A percentile compares a stretch with the other conserved stretches of the same genome.
Conservation (phyloP, 2,888 invertebrate genomes). For the Drosophila phalerata region DNA sequence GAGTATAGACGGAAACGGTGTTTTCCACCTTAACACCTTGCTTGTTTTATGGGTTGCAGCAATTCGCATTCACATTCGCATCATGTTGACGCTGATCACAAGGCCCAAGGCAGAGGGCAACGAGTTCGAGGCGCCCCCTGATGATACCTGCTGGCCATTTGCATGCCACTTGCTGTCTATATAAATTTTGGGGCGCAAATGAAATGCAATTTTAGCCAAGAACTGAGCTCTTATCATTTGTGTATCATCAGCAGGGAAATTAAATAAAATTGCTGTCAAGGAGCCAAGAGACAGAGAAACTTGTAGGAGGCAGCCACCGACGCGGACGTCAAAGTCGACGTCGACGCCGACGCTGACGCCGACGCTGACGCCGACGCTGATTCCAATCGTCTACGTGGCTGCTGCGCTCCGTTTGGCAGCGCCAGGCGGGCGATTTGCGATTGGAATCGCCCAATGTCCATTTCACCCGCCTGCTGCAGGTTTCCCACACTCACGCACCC, state of each 20-base stretch:
- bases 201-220: slow-evolving; percentile 70
- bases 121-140: slow-evolving; percentile 25
- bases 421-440: slow-evolving; percentile 62
- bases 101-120: slow-evolving; percentile 43
- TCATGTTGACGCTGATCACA: slow-evolving; percentile 75
- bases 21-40: neutral
- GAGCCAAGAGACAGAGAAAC: slow-evolving; percentile 57
- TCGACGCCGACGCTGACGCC: slow-evolving; percentile 17
- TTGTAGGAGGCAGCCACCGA: slow-evolving; percentile 65
- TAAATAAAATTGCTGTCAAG: slow-evolving; percentile 73
- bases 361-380: slow-evolving; percentile 40
- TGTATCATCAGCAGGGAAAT: slow-evolving; percentile 66
- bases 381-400: slow-evolving; percentile 74
- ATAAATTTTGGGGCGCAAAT: slow-evolving; percentile 62
- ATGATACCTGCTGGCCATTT: slow-evolving; percentile 53
- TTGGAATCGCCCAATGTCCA: slow-evolving; percentile 71
- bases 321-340: no score
- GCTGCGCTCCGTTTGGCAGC: slow-evolving; percentile 79
- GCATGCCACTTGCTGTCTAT: slow-evolving; percentile 50
- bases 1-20: slow-evolving; percentile 31
- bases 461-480: slow-evolving; percentile 57
- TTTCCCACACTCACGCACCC: slow-evolving; percentile 78
- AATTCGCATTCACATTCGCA: slow-evolving; percentile 60
- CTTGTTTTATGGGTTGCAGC: slow-evolving; percentile 66
- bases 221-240: slow-evolving; percentile 66